A percentile compares a stretch with the other conserved stretches of the same genome.
Conservation (phyloP, 2,888 invertebrate genomes). For the Danaus chrysippus region DNA sequence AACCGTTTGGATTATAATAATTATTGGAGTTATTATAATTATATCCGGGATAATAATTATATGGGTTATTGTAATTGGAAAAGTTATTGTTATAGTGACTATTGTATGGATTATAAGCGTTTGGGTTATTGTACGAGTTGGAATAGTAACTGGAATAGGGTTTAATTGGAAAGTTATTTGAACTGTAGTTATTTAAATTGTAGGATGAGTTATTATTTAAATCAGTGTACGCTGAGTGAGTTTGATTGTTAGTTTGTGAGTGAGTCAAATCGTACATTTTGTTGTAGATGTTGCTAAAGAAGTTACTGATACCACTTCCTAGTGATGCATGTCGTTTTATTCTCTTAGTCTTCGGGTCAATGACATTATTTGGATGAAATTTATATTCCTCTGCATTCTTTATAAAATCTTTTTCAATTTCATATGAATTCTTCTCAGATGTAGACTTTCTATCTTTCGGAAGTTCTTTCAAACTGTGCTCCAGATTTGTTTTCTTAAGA, state of each 20-base stretch:
- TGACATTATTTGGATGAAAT: too few species aligned
- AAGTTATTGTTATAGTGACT: conserved; percentile 5
- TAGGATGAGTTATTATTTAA: neutral
- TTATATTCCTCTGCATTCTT: neutral
- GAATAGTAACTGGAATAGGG: neutral
- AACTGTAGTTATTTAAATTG: conserved; percentile 3
- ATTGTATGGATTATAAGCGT: neutral
- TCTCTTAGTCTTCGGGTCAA: neutral
- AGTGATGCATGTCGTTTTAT: neutral
- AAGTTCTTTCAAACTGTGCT: neutral
- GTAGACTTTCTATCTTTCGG: neutral
- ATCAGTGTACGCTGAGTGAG: neutral
- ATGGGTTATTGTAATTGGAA: conserved; percentile 15
- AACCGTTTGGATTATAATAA: neutral
- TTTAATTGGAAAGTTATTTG: neutral
- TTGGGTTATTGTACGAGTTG: neutral
- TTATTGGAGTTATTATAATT: conserved; percentile 11
- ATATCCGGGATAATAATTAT: neutral
- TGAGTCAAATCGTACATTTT: conserved; percentile 13
- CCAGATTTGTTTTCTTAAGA: neutral
- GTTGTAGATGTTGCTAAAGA: conserved; percentile 6
- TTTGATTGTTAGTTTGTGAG: neutral
- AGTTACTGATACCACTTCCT: neutral
- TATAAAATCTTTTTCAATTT: neutral
- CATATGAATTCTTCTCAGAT: neutral